Conservation (phyloP, 2,113 vertebrate species). For the Phyllopteryx taeniolatus region DNA sequence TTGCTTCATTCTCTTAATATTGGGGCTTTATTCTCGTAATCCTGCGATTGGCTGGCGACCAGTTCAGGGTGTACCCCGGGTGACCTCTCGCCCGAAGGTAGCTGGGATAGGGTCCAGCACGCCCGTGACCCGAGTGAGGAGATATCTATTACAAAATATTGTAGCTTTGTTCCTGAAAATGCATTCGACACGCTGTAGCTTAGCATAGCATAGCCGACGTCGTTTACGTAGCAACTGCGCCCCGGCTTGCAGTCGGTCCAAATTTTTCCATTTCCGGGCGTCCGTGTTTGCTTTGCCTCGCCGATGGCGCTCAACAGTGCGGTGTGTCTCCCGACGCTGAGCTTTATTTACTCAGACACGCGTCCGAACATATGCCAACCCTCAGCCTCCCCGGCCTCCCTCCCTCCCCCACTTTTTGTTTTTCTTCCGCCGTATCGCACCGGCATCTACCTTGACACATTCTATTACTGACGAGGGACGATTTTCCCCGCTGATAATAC, state of each 20-base stretch:
- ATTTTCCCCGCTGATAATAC: background rate
- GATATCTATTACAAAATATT: too few relatives aligned
- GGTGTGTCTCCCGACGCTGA: background rate
- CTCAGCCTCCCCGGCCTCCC: background rate
- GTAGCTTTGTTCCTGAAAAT: too few relatives aligned
- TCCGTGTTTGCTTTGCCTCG: background rate
- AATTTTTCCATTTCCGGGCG: background rate
- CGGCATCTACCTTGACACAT: background rate
- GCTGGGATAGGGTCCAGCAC: too few relatives aligned
- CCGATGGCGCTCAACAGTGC: background rate
- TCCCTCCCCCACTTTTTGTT: background rate
- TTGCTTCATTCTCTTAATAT: too few relatives aligned
- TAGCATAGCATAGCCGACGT: too few relatives aligned
- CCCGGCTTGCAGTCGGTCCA: background rate
- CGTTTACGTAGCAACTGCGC: too few relatives aligned
- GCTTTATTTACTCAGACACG: conserved; percentile 1
- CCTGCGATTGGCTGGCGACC: too few relatives aligned
- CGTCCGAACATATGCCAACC: background rate
- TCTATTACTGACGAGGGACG: background rate
- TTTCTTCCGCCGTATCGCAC: background rate
- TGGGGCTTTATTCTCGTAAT: too few relatives aligned
- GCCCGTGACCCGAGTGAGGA: too few relatives aligned
- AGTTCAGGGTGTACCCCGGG: too few relatives aligned
- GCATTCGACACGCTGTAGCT: too few relatives aligned
- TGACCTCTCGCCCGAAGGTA: too few relatives aligned